Evolutionary conservation across 2,888 invertebrate species (phyloP), one percentile per base, ranked within the genome.

Genomic region (Anticlea derivata): DNA sequence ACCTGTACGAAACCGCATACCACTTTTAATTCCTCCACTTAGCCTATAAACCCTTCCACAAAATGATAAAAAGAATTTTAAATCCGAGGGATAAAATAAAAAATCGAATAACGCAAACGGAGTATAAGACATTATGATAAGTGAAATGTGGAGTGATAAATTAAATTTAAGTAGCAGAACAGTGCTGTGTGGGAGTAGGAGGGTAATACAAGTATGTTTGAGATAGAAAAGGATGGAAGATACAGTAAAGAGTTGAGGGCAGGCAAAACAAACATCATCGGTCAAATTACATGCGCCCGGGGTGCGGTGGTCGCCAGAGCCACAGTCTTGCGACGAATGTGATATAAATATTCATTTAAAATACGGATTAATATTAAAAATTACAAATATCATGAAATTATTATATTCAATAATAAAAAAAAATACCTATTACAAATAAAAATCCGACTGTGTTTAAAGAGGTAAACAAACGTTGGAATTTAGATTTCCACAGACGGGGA

Each of bases 181-280:
- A n/a, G 29, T 7, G 40, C 7, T 26, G 26, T 17, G 13, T 11
- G 24, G 1, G 43, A 43, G 3, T 0, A 17, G 26, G 49, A 37
- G 8, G 24, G 22, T 8, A 6, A 20, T 24, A 50, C 5, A 8
- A 11, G 5, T 22, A 1, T 17, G 1, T 11, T 8, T 31, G 29
- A 10, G 8, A 24, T 8, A 8, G 39, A 44, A 6, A 34, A 24
- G 38, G 34, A 46, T 11, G 10, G 26, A 20, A 23, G 10, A 41
- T 33, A 20, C 8, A 37, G 43, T 47, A 37, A 50, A 43, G 44
- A 47, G 49, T 54, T 48, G 38, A 48, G 55, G 50, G 50, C 50
- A 51, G 49, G 52, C 49, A 52, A 58, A 58, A 58, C 58, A 58
- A 58, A 58, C 58, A 58, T 52, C 51, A 51, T 49, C 27, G 54